Evolutionary conservation across 2,888 invertebrate species (phyloP), one percentile per base, ranked within the genome.

Genomic region (Luperina testacea): DNA sequence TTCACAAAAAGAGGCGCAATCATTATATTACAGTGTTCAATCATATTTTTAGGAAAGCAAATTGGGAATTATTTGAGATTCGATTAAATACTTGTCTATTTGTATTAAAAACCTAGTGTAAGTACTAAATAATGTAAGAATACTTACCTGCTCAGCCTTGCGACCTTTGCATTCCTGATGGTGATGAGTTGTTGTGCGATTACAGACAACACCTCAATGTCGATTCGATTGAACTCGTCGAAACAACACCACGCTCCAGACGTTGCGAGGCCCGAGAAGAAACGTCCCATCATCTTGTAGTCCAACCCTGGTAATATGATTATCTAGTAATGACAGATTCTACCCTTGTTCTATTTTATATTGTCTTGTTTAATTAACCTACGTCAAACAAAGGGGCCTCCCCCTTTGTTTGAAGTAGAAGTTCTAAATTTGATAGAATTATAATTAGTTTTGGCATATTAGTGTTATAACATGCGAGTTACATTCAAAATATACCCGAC

Each of bases 171-270:
- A 91, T 99, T 98, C 85, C 98, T 97, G 84, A 99, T 99, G 0
- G 99, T 99, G 81, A 99, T 98, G 79, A 99, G 95, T 91, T 99
- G 99, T 90, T 99, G 99, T 0, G 99, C 99, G 89, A 99, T 99
- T 7, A 99, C 99, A 24, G 98, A 99, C 80, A 99, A 94, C 63
- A 99, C 99, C 94, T 99, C 99, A 88, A 99, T 98, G 91, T 99
- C 98, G 80, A 99, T 99, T 11, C 99, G 97, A 94, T 99, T 99
- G 93, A 99, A 99, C 93, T 99, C 99, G 93, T 99, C 99, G 93
- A 99, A 99, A 91, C 99, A 99, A 90, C 98, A 98, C 99, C 99
- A 99, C 7, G 98, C 98, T 0, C 99, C 99, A 1, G 98, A 98
- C 77, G 99, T 99, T 0, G 99, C 99, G 87, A 99, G 94, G 0